Base-by-base conservation (phyloP, 2,888 invertebrate genomes). In the Brachyptera putata region DNA sequence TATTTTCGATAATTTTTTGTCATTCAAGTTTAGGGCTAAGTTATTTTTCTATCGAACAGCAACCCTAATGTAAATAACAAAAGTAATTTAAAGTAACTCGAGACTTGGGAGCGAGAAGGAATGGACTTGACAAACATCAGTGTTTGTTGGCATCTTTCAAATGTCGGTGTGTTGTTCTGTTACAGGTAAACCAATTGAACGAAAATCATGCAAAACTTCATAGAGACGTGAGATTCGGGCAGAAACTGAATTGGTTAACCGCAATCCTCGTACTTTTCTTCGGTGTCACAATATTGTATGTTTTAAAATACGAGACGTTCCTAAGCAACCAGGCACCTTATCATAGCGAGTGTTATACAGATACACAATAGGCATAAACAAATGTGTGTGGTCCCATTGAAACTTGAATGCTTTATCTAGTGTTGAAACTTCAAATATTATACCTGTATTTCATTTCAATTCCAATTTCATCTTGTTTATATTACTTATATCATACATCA, bases 221-320 rank as follows among this genome's bases (percentile, higher is more conserved):
- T 58, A 72, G 71, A 22, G 79, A 81, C 26, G 65, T 83, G 21
- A 75, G 74, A 57, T 73, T 74, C 26, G 74, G 77, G 16, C 80
- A 80, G 66, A 75, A 77, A 66, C 70, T 80, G 53, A 79, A 81
- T 68, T 74, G 79, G 61, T 70, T 78, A 2, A 79, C 78, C n/a
- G 72, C 83, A 46, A 66, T 77, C 36, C 67, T 82, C 39, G 73
- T 80, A 41, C 58, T 80, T 13, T 65, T 76, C 37, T 67, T 79
- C 14, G 75, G 75, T 14, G 68, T 76, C 34, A 73, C 73, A 2
- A 69, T 78, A 2, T 34, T 61, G 5, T 55, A 57, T 46, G 39
- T 55, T 2, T 9, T 53, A 36, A 53, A 24, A 49, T 5, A 25
- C 25, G 49, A 26, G 11, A 50, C 16, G 5, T 30, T 26, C 14